Conservation (phyloP, 2,797 vertebrate genomes). For the Diplodus sargus region DNA sequence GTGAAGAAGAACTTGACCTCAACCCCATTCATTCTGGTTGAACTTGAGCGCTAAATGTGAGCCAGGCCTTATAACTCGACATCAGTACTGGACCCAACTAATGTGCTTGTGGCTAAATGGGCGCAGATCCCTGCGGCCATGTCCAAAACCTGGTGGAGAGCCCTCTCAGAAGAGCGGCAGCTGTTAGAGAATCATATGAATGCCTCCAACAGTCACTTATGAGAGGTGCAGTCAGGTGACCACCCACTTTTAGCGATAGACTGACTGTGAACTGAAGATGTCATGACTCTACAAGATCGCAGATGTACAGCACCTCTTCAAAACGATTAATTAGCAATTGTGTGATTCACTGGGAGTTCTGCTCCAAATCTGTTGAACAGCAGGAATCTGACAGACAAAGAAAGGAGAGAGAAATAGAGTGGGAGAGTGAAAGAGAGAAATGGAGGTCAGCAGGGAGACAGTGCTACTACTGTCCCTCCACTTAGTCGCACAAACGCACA, state of each 20-base stretch:
- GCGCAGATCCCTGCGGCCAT: neutral
- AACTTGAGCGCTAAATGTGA: neutral
- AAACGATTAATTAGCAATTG: slow-evolving; percentile 1
- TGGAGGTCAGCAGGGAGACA: slow-evolving; percentile 50
- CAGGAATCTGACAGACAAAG: slow-evolving; percentile 70
- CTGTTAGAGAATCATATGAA: neutral
- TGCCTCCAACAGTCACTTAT: neutral
- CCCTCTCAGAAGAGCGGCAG: neutral
- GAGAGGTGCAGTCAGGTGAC: neutral
- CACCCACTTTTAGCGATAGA: neutral
- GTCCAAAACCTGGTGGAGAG: neutral
- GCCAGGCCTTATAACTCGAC: neutral
- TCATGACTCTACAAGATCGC: neutral
- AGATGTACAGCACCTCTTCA: neutral
- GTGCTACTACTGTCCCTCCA: slow-evolving; percentile 43
- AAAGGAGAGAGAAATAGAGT: slow-evolving; percentile 47
- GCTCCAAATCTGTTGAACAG: slow-evolving; percentile 46
- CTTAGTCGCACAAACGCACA: slow-evolving; percentile 4
- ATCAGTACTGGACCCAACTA: neutral
- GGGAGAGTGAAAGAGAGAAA: slow-evolving; percentile 39
- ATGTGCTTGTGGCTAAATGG: neutral
- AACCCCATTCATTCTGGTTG: neutral
- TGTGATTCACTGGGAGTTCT: slow-evolving; percentile 12
- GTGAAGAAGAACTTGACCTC: neutral
- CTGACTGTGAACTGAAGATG: neutral